A percentile compares a stretch with the other conserved stretches of the same genome.
phyloP scores from a whole-genome alignment of 2,797 vertebrate genomes.

The Dipus sagitta region DNA sequence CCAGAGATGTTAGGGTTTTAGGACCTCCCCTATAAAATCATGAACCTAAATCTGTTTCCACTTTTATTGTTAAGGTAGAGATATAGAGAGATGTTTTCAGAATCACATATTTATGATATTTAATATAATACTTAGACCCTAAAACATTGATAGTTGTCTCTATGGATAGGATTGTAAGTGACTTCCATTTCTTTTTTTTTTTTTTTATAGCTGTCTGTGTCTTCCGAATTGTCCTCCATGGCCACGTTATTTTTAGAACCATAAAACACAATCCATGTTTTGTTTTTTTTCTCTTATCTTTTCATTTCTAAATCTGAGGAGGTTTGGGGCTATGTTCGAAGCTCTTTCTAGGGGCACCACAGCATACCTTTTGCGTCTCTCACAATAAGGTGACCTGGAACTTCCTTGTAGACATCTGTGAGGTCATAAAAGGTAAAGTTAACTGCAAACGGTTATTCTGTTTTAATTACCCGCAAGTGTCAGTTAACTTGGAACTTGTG shows the following conservation, averaged over 20 bases:
- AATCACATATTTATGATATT: background rate
- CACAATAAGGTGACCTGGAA: constrained; percentile 43
- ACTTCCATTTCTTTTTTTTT: constrained; percentile 23
- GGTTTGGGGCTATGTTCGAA: background rate
- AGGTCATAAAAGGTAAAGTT: constrained; percentile 64
- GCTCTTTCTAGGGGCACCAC: background rate
- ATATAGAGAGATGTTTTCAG: constrained; percentile 7
- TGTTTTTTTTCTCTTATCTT: constrained; percentile 39
- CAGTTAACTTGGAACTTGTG: constrained; percentile 56
- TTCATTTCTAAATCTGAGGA: constrained; percentile 33
- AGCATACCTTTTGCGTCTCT: background rate
- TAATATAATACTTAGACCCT: background rate
- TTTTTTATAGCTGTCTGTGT: constrained; percentile 12
- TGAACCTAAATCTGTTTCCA: constrained; percentile 41
- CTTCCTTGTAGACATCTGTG: constrained; percentile 45
- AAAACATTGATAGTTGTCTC: background rate
- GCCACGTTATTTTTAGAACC: constrained; percentile 48
- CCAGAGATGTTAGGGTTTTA: background rate
- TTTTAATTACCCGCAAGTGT: constrained; percentile 59
- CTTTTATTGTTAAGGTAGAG: constrained; percentile 57
- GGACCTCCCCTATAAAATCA: background rate
- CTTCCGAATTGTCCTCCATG: constrained; percentile 24
- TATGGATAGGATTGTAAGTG: background rate
- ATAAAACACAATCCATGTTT: background rate
- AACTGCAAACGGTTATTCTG: constrained; percentile 39